Conservation (phyloP, 2,888 invertebrate species). For the Cataglyphis altisquamis region DNA sequence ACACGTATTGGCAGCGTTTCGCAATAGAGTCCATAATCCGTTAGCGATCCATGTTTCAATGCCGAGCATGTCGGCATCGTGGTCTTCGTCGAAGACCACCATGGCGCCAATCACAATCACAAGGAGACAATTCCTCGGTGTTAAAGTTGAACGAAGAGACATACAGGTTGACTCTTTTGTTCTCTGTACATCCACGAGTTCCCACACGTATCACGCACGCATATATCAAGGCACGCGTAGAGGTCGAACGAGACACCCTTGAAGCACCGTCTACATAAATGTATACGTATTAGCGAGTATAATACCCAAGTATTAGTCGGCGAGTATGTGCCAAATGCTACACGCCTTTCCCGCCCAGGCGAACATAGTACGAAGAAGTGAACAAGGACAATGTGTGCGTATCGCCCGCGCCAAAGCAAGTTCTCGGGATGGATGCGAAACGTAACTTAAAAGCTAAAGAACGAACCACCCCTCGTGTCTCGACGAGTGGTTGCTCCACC, state of each 20-base stretch:
- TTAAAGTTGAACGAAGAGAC: slow-evolving; percentile 37
- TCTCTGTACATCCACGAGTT: slow-evolving; percentile 69
- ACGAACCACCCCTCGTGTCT: slow-evolving; percentile 74
- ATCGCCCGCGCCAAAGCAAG: slow-evolving; percentile 85
- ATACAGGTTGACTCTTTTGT: slow-evolving; percentile 50
- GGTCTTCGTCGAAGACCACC: slow-evolving; percentile 12
- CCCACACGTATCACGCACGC: slow-evolving; percentile 55
- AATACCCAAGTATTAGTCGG: slow-evolving; percentile 74
- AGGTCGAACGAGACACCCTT: slow-evolving; percentile 75
- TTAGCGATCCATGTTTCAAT: slow-evolving; percentile 28
- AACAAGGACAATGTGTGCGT: slow-evolving; percentile 73
- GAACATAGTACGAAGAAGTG: slow-evolving; percentile 75
- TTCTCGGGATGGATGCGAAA: slow-evolving; percentile 79
- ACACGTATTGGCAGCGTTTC: slow-evolving; percentile 18
- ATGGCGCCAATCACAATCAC: slow-evolving; percentile 20
- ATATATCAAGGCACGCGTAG: slow-evolving; percentile 70
- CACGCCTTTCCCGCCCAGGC: slow-evolving; percentile 65
- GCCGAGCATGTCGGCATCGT: slow-evolving; percentile 21
- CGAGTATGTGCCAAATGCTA: slow-evolving; percentile 73
- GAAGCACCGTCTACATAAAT: slow-evolving; percentile 70
- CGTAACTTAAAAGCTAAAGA: slow-evolving; percentile 75
- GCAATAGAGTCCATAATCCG: slow-evolving; percentile 18
- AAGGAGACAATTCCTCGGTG: slow-evolving; percentile 23
- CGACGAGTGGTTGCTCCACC: slow-evolving; percentile 72
- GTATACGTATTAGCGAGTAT: slow-evolving; percentile 68